Base-by-base conservation (phyloP, 2,888 invertebrate species). In the Amphipoea lucens region DNA sequence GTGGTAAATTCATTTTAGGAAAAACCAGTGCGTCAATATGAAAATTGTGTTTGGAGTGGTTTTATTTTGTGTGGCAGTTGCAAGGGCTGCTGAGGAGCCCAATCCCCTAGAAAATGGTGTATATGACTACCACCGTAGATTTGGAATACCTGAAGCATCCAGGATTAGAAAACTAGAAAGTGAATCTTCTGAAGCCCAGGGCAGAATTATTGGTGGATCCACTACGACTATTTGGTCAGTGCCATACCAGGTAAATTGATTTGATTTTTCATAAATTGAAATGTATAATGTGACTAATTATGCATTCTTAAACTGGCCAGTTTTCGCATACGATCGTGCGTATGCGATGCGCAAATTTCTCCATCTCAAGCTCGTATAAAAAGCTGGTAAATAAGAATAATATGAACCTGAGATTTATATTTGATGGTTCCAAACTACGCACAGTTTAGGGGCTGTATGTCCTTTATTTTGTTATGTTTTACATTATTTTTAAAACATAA, bases 131-230 rank as follows among this genome's bases (percentile, higher is more conserved):
- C 92, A 91, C 71, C 84, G 82, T 69, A 92, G 78, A 62, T 78
- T 88, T 68, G 92, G 93, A 79, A 90, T 93, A 74, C 90, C 90
- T 60, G 88, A 90, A 88, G 92, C 93, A n/a, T 82, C 81, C 3
- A 91, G 86, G 79, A 91, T 94, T 69, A 88, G 84, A 70, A 86
- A 89, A 72, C 67, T 88, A 29, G 94, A 94, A 89, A 86, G 83
- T 78, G 89, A 89, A 78, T 76, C 89, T 23, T 78, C 74, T 36
- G 78, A 84, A 40, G 73, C 70, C 11, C 84, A 75, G 36, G 86
- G 86, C 76, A 90, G 91, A 77, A 89, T 93, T 57, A 89, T 89
- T 54, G 93, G 94, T 17, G 94, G 93, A 40, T 90, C 91, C 14
- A 69, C 86, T 2, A 90, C 91, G 4, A 87, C 88, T 12, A 83